Base-by-base conservation (phyloP, 1,140 invertebrate genomes). In the Sminthurinus signatus region DNA sequence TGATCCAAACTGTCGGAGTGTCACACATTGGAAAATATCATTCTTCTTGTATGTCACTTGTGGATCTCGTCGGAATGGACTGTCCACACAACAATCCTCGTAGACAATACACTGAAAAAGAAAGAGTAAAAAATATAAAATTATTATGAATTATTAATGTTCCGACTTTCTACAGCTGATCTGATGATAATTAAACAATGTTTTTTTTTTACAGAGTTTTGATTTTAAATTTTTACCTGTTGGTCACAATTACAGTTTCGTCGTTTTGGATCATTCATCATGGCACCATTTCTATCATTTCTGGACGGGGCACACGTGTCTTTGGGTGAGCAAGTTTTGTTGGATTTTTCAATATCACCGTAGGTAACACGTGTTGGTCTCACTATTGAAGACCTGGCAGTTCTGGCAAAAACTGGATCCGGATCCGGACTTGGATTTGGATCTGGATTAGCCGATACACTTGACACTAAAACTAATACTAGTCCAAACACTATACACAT, bases 61-160 rank as follows among this genome's bases (percentile, higher is more conserved):
- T n/a, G 69, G 69, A 60, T 71, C 69, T 54, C 69, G 48, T 29
- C 69, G 59, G 56, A 50, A 69, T 1, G 69, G 62, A 0, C 80
- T 78, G 63, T 82, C 80, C 1, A 77, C 69, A 64, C 81, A 82
- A 66, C 81, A 82, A 71, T 82, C 81, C 25, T 80, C 80, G 64
- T 79, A 81, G 1, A 73, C 67, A 23, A 70, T 67, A 65, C 81
- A 82, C 5, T 72, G 32, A 36, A 36, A n/a, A 36, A 36, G 32
- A 36, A 36, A 15, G 32, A 36, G 15, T 8, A 36, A 15, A 36
- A 36, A 15, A 15, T 8, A 36, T 8, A 36, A 36, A 36, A 36
- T 8, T 36, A 36, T 36, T 36, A 36, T 8, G 32, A 36, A 36
- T 36, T 36, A n/a, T n/a, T n/a, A n/a, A n/a, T n/a, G n/a, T n/a